These are phyloP conservation scores for Erythrolamprus reginae DNA, from an alignment of 2,113 vertebrate species.

Conservation along the genomic window DNA sequence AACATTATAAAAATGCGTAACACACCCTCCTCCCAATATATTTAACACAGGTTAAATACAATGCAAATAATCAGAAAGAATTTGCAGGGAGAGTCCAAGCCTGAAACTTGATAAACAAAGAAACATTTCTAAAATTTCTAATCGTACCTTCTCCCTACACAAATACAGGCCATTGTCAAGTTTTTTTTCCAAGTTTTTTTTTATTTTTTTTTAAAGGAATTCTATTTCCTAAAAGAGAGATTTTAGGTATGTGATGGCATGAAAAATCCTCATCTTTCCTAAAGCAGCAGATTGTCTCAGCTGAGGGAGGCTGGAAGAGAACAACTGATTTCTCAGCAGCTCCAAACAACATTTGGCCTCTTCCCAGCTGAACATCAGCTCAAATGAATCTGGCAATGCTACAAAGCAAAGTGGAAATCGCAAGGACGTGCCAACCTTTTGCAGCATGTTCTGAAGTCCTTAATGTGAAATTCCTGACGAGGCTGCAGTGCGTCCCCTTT, in stretches of 20 bases:
- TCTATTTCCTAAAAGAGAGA: background rate
- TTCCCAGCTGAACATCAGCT: background rate
- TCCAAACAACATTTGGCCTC: background rate
- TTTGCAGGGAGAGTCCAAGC: background rate
- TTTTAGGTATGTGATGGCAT: background rate
- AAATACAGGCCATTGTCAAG: background rate
- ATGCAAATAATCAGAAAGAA: background rate
- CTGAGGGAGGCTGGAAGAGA: background rate
- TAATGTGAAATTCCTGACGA: conserved; percentile 1
- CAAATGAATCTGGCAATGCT: background rate
- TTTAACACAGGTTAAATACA: background rate
- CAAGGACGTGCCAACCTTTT: background rate
- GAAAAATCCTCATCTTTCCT: background rate
- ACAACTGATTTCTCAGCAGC: background rate
- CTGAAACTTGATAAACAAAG: background rate
- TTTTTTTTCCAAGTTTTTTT: background rate
- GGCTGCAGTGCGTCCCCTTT: background rate
- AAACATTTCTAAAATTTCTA: background rate
- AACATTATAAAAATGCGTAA: background rate
- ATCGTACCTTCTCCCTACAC: no score
- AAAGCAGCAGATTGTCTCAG: background rate
- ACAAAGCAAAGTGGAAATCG: conserved; percentile 6
- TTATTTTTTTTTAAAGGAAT: background rate
- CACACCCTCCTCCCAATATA: background rate
- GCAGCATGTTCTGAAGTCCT: background rate